phyloP scores from a whole-genome alignment of 2,888 invertebrate genomes.

The Erpobdella octoculata region DNA sequence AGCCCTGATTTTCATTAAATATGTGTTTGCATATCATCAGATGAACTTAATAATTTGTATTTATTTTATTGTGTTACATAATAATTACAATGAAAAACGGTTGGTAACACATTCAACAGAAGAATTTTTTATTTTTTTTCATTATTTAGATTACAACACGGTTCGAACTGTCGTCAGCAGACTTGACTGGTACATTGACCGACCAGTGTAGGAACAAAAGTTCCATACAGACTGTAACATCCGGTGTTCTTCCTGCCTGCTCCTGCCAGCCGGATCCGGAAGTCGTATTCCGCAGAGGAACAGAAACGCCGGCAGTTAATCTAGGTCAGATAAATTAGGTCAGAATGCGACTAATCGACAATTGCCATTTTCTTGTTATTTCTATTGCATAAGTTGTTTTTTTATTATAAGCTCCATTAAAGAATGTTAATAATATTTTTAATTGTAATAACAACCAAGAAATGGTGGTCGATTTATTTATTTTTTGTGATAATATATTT shows the following conservation, averaged over 20 bases:
- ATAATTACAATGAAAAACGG: no score
- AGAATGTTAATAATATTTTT: no score
- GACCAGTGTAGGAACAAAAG: background rate
- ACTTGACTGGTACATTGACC: background rate
- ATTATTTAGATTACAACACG: no score
- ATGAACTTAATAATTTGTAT: no score
- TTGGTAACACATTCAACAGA: no score
- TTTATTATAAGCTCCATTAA: background rate
- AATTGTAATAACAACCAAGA: no score
- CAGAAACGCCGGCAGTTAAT: conserved; percentile 5
- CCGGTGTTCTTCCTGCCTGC: background rate
- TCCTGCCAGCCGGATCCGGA: background rate
- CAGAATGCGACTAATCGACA: background rate
- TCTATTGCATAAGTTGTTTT: background rate
- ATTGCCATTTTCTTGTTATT: background rate
- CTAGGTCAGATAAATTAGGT: conserved; percentile 12
- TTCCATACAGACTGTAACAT: background rate
- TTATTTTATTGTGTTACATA: no score
- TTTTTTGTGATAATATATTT: no score
- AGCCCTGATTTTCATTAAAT: no score
- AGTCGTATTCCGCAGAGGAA: background rate
- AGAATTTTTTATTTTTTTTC: no score
- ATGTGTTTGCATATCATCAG: no score
- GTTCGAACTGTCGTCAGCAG: no score
- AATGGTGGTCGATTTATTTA: background rate